Evolutionary conservation across 2,113 vertebrate species (phyloP).

Genomic region (Pomatorhinus ruficollis): DNA sequence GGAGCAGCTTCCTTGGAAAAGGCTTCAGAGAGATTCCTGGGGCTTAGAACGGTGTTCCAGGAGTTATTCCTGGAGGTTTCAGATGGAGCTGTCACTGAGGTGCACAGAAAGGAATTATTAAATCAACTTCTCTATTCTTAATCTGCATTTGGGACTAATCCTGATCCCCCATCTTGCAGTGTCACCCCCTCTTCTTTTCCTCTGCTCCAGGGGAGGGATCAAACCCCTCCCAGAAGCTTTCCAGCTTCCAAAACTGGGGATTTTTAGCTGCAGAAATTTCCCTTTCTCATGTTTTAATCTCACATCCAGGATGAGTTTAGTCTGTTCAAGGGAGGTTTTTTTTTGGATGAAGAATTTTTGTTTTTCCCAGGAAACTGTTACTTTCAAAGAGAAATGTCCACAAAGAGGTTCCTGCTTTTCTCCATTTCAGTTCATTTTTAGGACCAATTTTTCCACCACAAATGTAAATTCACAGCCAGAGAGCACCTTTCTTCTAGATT

Average conservation of each 20-base stretch:
- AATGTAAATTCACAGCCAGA: not conserved
- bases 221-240: not conserved
- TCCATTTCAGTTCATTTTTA: not conserved
- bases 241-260: not conserved
- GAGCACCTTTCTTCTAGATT: not conserved
- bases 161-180: not conserved
- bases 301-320: rapidly evolving
- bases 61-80: not conserved
- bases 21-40: not conserved
- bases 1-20: not conserved
- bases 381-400: not conserved
- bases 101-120: not conserved
- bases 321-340: not conserved
- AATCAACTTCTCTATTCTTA: not conserved
- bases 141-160: not conserved
- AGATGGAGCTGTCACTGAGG: not conserved
- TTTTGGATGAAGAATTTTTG: not conserved
- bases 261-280: not conserved
- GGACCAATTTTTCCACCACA: not conserved
- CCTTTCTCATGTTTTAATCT: not conserved
- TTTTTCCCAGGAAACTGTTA: not conserved
- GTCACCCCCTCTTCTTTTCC: not conserved
- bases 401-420: not conserved
- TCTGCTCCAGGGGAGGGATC: not conserved
- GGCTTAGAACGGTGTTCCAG: rapidly evolving